phyloP scores from a whole-genome alignment of 2,113 vertebrate species.

The Anguilla japonica region DNA sequence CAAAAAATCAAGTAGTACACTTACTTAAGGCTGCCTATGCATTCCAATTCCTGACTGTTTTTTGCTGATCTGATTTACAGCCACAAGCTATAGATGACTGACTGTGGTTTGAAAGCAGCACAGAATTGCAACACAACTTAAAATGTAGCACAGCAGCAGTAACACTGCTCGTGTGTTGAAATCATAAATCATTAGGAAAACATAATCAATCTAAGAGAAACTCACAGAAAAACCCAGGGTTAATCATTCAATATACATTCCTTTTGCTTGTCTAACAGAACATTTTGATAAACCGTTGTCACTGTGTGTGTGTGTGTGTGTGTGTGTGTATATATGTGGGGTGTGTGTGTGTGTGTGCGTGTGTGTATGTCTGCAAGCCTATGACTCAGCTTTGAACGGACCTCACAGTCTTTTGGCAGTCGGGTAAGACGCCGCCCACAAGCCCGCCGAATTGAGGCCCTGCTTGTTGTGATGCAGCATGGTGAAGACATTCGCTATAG shows the following conservation, averaged over 20 bases:
- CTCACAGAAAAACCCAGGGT: not conserved
- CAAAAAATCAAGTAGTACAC: too few species aligned
- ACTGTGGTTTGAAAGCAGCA: not conserved
- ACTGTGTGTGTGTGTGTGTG: not conserved
- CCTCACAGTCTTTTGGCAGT: not conserved
- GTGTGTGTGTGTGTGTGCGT: not conserved
- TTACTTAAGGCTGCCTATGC: constrained; percentile 3
- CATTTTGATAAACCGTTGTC: not conserved
- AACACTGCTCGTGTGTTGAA: not conserved
- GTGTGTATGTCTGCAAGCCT: not conserved
- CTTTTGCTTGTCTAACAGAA: not conserved
- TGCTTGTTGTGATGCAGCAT: too few species aligned
- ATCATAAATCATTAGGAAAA: not conserved
- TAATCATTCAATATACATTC: not conserved
- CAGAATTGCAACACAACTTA: not conserved
- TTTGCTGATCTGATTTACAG: constrained; percentile 3
- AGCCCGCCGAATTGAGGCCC: too few species aligned
- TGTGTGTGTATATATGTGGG: not conserved
- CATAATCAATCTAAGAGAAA: not conserved
- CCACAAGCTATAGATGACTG: not conserved
- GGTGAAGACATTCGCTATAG: not conserved
- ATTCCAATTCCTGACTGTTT: not conserved
- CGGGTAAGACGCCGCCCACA: too few species aligned
- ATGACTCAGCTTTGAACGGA: not conserved
- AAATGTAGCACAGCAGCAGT: not conserved